Evolutionary conservation across 2,113 vertebrate genomes (phyloP).

Genomic region (Odontophorus gujanensis): DNA sequence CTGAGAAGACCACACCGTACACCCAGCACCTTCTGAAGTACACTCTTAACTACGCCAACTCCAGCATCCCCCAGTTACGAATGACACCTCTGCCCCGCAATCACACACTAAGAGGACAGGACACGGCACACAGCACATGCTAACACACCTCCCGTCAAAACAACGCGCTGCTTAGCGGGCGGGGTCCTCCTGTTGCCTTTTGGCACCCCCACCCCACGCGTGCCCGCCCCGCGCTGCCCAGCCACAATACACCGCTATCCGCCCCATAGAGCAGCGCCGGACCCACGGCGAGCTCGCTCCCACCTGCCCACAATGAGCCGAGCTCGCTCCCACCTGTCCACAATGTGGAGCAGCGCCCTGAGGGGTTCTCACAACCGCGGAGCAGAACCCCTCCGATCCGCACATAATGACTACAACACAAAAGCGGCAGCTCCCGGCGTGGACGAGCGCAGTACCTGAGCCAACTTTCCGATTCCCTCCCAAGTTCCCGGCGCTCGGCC

Average conservation of each 20-base stretch:
- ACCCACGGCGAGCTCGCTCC: background rate
- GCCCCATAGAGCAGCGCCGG: background rate
- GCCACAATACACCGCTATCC: background rate
- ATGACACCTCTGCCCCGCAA: background rate
- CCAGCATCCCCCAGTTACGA: background rate
- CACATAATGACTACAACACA: background rate
- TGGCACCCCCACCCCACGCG: background rate
- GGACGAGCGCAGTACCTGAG: background rate
- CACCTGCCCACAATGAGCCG: too few relatives aligned
- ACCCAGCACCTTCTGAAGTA: background rate
- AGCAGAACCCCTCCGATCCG: background rate
- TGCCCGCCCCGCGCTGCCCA: background rate
- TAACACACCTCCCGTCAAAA: background rate
- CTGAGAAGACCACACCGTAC: background rate
- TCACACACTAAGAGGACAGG: background rate
- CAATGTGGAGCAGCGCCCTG: background rate
- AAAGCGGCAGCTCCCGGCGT: background rate
- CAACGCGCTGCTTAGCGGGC: background rate
- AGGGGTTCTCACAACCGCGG: background rate
- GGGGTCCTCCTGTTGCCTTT: background rate
- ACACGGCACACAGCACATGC: background rate
- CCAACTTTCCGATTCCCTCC: constrained; percentile 1
- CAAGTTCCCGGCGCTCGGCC: background rate
- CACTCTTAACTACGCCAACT: background rate
- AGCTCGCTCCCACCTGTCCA: too few relatives aligned